Evolutionary conservation across 2,888 invertebrate genomes (phyloP).

Genomic region (Pachymerium ferrugineum): DNA sequence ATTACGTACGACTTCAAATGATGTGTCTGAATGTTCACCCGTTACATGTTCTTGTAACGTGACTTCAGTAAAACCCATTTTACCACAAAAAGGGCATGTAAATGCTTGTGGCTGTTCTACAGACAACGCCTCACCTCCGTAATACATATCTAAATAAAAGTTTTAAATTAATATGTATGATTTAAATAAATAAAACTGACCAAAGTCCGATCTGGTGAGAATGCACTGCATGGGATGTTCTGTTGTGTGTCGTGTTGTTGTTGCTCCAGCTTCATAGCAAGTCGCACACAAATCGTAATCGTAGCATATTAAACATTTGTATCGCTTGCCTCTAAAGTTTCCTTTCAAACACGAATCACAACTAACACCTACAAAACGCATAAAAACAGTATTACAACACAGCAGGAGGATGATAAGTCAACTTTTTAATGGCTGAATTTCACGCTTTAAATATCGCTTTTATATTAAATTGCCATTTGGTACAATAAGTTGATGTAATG

Average conservation of each 20-base stretch:
- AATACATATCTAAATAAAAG: constrained; percentile 68
- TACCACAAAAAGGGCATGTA: constrained; percentile 95
- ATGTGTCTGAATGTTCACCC: constrained; percentile 79
- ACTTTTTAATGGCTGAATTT: too few relatives aligned
- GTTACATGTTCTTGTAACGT: constrained; percentile 59
- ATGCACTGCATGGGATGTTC: constrained; percentile 99
- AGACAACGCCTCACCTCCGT: constrained; percentile 82
- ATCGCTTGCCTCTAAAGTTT: constrained; percentile 94
- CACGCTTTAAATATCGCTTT: too few relatives aligned
- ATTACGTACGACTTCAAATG: constrained; percentile 78
- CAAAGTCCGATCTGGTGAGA: constrained; percentile 92
- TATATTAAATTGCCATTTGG: too few relatives aligned
- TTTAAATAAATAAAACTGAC: constrained; percentile 51
- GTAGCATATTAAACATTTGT: constrained; percentile 98
- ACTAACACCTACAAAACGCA: constrained; percentile 77
- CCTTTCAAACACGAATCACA: constrained; percentile 98
- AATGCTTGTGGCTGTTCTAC: constrained; percentile 91
- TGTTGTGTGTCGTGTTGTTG: constrained; percentile 83
- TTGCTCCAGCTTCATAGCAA: constrained; percentile 89
- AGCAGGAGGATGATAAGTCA: neutral
- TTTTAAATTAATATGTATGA: constrained; percentile 21
- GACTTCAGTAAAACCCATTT: constrained; percentile 91
- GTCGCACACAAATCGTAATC: constrained; percentile 98
- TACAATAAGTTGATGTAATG: too few relatives aligned
- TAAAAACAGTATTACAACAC: constrained; percentile 24